Conservation (phyloP, 2,888 invertebrate species). For the Drosophila mimetica region DNA sequence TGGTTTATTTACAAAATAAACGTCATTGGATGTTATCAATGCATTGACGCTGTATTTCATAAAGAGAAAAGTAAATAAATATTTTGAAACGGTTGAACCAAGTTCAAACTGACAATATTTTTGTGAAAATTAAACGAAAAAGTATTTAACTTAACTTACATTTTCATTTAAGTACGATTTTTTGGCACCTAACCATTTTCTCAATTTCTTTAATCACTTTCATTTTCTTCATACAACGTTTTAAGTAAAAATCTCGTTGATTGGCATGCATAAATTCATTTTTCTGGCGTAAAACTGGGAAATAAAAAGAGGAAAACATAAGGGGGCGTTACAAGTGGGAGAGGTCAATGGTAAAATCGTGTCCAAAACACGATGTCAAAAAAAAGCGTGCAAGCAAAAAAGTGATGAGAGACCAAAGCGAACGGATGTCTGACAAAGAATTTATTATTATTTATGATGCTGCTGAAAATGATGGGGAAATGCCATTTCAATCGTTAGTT, state of each 20-base stretch:
- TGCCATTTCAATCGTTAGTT: conserved; percentile 10
- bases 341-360: conserved; percentile 9
- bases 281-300: conserved; percentile 13
- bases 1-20: neutral
- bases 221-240: neutral
- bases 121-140: too few species aligned
- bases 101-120: too few species aligned
- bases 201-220: neutral
- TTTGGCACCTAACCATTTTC: too few species aligned
- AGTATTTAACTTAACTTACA: too few species aligned
- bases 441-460: conserved; percentile 37
- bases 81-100: too few species aligned
- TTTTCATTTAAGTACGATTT: too few species aligned
- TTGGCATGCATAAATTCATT: conserved; percentile 37
- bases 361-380: conserved; percentile 15
- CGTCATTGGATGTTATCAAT: neutral
- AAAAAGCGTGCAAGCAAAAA: conserved; percentile 11
- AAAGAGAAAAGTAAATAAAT: too few species aligned
- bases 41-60: neutral
- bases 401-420: neutral
- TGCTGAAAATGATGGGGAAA: conserved; percentile 2
- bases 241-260: neutral
- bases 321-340: conserved; percentile 16
- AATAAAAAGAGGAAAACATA: conserved; percentile 9
- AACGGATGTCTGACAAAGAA: conserved; percentile 26